These are phyloP conservation scores for Molossus molossus DNA, from an alignment of 2,797 vertebrate species.

Conservation along the genomic window DNA sequence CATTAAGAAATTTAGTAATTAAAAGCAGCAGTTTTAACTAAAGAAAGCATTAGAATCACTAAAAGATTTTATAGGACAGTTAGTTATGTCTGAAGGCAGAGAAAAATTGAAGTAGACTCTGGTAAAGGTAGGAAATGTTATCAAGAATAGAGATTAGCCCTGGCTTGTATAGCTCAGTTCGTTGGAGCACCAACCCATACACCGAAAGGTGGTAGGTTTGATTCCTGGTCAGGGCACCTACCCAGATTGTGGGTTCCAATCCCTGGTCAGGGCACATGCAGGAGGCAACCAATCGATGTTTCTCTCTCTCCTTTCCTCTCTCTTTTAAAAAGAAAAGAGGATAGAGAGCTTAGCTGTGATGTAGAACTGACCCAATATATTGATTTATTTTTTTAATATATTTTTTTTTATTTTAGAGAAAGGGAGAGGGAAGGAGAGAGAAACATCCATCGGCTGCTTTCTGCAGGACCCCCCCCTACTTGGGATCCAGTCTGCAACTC, in stretches of 20 bases:
- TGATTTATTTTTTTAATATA: no score
- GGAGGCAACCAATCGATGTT: background rate
- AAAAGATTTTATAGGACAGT: slow-evolving; percentile 1
- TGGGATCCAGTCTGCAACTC: no score
- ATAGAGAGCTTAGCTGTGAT: background rate
- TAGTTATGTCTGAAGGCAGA: slow-evolving; percentile 35
- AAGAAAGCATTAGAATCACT: slow-evolving; percentile 56
- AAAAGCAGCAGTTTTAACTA: background rate
- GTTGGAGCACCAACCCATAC: background rate
- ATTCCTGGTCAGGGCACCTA: background rate
- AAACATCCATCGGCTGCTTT: no score
- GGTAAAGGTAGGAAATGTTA: slow-evolving; percentile 16
- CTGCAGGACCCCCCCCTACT: no score
- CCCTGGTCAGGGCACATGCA: background rate
- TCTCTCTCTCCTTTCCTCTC: background rate
- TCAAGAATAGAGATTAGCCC: slow-evolving; percentile 22
- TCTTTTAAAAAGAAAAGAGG: slow-evolving; percentile 21
- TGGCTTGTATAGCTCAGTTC: background rate
- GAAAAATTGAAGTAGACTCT: background rate
- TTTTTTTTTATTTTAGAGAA: no score
- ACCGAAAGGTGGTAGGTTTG: background rate
- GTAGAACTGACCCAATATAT: background rate
- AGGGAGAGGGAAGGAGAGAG: no score
- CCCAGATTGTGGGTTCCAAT: no score
- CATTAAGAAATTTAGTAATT: slow-evolving; percentile 53